Conservation (phyloP, 1,140 invertebrate genomes). For the Lepidotrigona ventralis region DNA sequence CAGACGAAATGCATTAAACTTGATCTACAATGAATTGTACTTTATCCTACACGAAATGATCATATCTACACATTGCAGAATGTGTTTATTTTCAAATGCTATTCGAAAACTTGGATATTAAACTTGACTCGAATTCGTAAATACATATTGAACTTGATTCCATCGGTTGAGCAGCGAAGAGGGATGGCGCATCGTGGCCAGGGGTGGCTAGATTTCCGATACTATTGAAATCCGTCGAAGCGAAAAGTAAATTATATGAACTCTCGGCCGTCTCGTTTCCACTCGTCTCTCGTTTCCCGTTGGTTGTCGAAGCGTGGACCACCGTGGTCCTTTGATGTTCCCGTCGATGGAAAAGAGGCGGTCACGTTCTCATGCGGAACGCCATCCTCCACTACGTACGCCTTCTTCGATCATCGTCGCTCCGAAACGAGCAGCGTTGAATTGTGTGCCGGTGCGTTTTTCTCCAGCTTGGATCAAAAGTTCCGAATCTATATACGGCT, state of each 20-base stretch:
- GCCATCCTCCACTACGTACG: conserved; percentile 6
- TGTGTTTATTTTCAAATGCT: too few relatives aligned
- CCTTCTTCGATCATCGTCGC: conserved; percentile 43
- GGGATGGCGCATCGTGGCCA: conserved; percentile 13
- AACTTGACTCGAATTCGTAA: neutral
- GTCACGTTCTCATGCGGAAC: conserved; percentile 36
- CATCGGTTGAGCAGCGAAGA: neutral
- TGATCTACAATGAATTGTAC: too few relatives aligned
- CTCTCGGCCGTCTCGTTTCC: conserved; percentile 42
- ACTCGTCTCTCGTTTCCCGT: neutral
- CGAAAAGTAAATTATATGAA: conserved; percentile 79
- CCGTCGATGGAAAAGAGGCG: conserved; percentile 45
- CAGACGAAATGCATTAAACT: too few relatives aligned
- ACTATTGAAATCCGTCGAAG: conserved; percentile 77
- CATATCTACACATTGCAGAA: too few relatives aligned
- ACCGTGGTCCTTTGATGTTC: conserved; percentile 74
- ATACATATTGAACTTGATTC: too few relatives aligned
- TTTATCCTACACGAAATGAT: too few relatives aligned
- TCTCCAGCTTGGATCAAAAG: neutral
- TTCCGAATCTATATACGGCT: neutral
- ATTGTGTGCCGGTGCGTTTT: neutral
- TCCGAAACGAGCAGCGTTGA: conserved; percentile 3
- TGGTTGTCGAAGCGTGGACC: conserved; percentile 37
- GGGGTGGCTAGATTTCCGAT: conserved; percentile 76
- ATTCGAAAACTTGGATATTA: too few relatives aligned